Base-by-base conservation (phyloP, 2,888 invertebrate species). In the Ceriagrion tenellum region DNA sequence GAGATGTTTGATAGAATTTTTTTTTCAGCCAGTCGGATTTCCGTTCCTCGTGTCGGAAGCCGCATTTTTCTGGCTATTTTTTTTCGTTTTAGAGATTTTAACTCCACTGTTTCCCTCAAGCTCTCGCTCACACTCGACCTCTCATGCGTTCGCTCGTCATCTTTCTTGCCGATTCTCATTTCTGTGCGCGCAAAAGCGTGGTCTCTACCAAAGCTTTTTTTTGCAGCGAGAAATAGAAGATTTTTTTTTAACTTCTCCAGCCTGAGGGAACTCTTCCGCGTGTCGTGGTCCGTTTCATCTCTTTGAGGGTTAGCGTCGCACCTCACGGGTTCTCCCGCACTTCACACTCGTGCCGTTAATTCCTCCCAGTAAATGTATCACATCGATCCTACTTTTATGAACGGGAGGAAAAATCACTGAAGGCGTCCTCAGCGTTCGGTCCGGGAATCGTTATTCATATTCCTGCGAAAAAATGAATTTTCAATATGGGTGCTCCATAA, bases 1-100 rank as follows among this genome's bases (percentile, higher is more conserved):
- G 81, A 81, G 81, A 81, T 81, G 81, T 81, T 81, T 81, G 81
- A 81, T 81, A 81, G 81, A 81, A 81, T 81, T 4, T 47, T 47
- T 47, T 81, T 81, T 81, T 81, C 13, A 81, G 81, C 4, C 30
- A 16, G 81, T 30, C 35, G 81, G 81, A 81, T 81, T 81, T 81
- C 30, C 81, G 81, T 81, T 81, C 10, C 69, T 35, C 81, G 35
- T 35, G 35, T 81, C 30, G 35, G 81, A 10, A 35, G 30, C 81
- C 81, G 35, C 69, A 59, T 59, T 59, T 59, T 59, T 59, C 47
- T 47, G 2, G 8, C 13, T 10, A n/a, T 69, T 69, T 26, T 63
- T 63, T 26, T 26, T 1, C 69, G 30, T 26, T 47, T 47, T 47
- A 13, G 81, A 35, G 81, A 30, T 81, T n/a, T n/a, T n/a, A 30